Evolutionary conservation across 2,888 invertebrate genomes (phyloP).

Genomic region (Elysia crispata): DNA sequence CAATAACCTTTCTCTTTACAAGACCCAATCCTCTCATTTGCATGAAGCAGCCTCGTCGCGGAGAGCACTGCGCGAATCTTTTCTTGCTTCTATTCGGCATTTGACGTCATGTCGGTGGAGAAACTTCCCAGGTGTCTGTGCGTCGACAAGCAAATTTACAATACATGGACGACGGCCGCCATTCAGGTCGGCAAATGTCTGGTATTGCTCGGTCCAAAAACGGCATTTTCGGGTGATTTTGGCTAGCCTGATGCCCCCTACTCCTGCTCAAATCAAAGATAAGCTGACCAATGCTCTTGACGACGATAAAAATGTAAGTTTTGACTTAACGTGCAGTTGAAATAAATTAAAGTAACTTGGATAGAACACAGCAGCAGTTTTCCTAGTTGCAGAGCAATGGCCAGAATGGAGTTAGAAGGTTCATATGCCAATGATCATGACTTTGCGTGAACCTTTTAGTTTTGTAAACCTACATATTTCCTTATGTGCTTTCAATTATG

Average conservation of each 20-base stretch:
- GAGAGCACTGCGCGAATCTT: slow-evolving; percentile 32
- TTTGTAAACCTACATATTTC: no score
- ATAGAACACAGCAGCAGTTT: no score
- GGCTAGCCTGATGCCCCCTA: slow-evolving; percentile 79
- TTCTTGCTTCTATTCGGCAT: slow-evolving; percentile 58
- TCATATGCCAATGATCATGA: no score
- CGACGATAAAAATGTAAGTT: slow-evolving; percentile 97
- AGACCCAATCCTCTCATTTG: neutral
- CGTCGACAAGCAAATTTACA: slow-evolving; percentile 63
- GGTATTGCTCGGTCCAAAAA: slow-evolving; percentile 78
- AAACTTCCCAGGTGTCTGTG: slow-evolving; percentile 73
- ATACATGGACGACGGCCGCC: slow-evolving; percentile 79
- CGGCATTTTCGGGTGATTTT: slow-evolving; percentile 79
- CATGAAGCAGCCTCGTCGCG: slow-evolving; percentile 41
- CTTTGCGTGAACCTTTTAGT: no score
- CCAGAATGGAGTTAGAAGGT: no score
- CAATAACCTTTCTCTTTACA: slow-evolving; percentile 11
- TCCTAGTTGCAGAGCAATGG: no score
- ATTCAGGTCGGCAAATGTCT: slow-evolving; percentile 79
- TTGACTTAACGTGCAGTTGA: slow-evolving; percentile 40
- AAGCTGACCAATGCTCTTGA: slow-evolving; percentile 97
- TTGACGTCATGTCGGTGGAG: slow-evolving; percentile 74
- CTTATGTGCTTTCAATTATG: no score
- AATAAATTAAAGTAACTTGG: slow-evolving; percentile 30
- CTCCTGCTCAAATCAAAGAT: slow-evolving; percentile 89